Conservation (phyloP, 1,140 invertebrate genomes). For the Stegodyphus dumicola region DNA sequence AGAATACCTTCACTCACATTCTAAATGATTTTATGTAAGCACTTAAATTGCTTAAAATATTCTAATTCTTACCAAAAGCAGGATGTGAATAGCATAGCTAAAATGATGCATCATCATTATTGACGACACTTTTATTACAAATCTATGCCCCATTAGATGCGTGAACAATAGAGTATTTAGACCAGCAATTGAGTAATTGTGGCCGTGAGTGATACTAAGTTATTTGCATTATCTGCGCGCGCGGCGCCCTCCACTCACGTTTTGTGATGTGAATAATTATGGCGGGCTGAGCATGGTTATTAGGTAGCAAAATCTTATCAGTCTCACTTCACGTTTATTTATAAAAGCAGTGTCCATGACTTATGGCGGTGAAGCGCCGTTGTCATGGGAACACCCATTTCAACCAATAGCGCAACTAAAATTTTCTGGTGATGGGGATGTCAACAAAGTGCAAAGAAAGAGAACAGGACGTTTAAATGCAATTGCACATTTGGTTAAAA, state of each 20-base stretch:
- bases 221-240: constrained; percentile 13
- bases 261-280: constrained; percentile 25
- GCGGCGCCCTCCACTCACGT: too few species aligned
- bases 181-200: too few species aligned
- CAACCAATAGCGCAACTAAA: neutral
- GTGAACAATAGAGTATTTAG: neutral
- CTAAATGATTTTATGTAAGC: too few species aligned
- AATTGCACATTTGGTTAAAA: too few species aligned
- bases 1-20: too few species aligned
- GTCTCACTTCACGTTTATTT: constrained; percentile 33
- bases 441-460: constrained; percentile 8
- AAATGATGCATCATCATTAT: neutral
- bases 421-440: neutral
- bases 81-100: too few species aligned
- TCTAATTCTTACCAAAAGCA: too few species aligned
- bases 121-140: constrained; percentile 18
- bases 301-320: constrained; percentile 48
- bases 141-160: neutral
- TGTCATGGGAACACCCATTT: constrained; percentile 7
- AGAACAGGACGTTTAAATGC: neutral
- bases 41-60: too few species aligned
- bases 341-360: constrained; percentile 17
- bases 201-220: neutral
- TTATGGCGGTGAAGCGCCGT: constrained; percentile 5
- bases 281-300: constrained; percentile 8